phyloP scores from a whole-genome alignment of 2,113 vertebrate genomes.

The Panurus biarmicus region DNA sequence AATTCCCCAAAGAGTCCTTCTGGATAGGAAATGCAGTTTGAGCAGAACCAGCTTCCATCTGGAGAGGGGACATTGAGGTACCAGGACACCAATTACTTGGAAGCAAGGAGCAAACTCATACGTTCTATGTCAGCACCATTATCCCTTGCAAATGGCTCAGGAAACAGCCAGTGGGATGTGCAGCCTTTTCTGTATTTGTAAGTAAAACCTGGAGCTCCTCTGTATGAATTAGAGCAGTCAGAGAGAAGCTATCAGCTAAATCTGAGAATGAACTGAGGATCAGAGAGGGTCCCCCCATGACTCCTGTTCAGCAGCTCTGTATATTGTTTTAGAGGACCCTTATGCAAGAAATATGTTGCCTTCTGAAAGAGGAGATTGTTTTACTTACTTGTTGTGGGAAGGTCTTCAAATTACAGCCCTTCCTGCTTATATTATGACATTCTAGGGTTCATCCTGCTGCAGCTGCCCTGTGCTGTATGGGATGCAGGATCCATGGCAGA shows the following conservation, averaged over 20 bases:
- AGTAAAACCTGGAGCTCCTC: not conserved
- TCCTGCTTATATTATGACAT: conserved; percentile 42
- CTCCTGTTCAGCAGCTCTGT: not conserved
- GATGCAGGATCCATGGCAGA: not conserved
- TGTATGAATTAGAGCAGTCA: not conserved
- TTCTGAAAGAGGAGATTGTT: conserved; percentile 54
- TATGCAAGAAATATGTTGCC: not conserved
- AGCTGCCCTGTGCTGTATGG: not conserved
- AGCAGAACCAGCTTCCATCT: not conserved
- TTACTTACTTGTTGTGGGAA: conserved; percentile 40
- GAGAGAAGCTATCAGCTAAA: not conserved
- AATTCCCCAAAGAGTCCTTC: not conserved
- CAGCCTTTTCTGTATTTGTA: not conserved
- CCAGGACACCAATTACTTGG: not conserved
- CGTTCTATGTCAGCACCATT: not conserved
- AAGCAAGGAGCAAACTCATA: not conserved
- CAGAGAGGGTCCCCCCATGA: not conserved
- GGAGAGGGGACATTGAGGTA: not conserved
- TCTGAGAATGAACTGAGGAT: not conserved
- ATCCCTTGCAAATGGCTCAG: not conserved
- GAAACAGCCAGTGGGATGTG: not conserved
- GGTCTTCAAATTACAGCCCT: conserved; percentile 40
- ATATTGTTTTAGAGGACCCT: conserved; percentile 47
- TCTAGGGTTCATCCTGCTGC: conserved; percentile 12
- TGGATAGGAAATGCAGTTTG: not conserved